Base-by-base conservation (phyloP, 2,113 vertebrate genomes). In the Gadus macrocephalus region DNA sequence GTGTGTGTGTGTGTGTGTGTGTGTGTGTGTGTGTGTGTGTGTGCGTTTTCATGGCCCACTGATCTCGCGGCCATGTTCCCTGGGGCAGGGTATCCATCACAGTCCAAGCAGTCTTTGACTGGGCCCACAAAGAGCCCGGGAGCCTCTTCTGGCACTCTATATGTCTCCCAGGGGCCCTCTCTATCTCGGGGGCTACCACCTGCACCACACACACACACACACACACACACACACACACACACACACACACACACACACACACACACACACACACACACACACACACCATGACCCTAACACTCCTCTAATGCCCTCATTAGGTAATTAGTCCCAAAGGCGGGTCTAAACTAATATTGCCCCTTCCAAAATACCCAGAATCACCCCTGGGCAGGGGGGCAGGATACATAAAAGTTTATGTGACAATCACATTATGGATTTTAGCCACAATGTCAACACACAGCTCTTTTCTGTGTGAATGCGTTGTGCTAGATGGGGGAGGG, bases 61-160 rank as follows among this genome's bases (percentile, higher is more conserved):
- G 85, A 78, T 85, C 82, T 73, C 62, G 80, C 77, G 85, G 77
- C 72, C 79, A 64, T 81, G 82, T 76, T 85, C 90, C 90, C 87
- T 76, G 81, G 81, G 90, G 91, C 89, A 73, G 87, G 87, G 85
- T 87, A 91, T 92, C 90, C 88, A 92, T 92, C 90, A 91, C 80
- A 68, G 74, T 82, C 81, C 79, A 83, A 89, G 81, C 80, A 83
- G 77, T 72, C 80, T 86, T 74, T 85, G 84, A 91, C 87, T 87
- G 82, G 73, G 73, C 73, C 69, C 68, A 73, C 71, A 71, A 79
- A 68, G 73, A 84, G 82, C 86, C 88, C 85, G 74, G 31, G 65
- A 91, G 88, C 82, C 76, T 72, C 68, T 76, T 84, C 76, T 42
- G 84, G 68, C 75, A 82, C 81, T 67, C 62, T 77, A 55, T 71